These are phyloP conservation scores for Scrobipalpa atriplicella DNA, from an alignment of 2,888 invertebrate species.

Conservation along the genomic window DNA sequence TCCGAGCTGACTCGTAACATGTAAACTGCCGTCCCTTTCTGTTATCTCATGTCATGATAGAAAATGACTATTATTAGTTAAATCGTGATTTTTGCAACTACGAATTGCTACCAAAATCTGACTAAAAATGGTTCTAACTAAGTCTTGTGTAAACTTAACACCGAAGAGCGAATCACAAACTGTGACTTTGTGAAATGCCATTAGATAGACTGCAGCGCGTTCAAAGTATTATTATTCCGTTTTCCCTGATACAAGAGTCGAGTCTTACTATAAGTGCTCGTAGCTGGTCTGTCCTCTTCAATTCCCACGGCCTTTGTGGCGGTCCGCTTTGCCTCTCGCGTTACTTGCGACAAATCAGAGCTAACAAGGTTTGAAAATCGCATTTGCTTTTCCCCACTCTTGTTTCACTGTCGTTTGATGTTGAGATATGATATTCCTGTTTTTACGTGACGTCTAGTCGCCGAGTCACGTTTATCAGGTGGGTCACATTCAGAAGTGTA, in stretches of 20 bases:
- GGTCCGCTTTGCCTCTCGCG: conserved; percentile 32
- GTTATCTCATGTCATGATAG: no score
- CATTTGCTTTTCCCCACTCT: conserved; percentile 19
- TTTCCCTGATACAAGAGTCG: conserved; percentile 7
- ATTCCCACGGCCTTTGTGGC: conserved; percentile 27
- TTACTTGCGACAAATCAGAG: conserved; percentile 27
- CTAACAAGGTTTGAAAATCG: conserved; percentile 28
- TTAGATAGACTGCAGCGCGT: background rate
- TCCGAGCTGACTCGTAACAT: no score
- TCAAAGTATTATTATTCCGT: conserved; percentile 5
- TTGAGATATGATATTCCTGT: conserved; percentile 10
- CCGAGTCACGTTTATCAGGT: no score
- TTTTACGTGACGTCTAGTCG: background rate
- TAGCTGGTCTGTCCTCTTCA: conserved; percentile 18
- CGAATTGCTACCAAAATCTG: no score
- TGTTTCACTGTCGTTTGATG: conserved; percentile 13
- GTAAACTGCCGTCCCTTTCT: no score
- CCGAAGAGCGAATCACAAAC: no score
- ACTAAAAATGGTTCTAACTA: no score
- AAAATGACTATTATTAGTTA: no score
- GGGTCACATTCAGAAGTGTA: no score
- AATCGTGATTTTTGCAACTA: no score
- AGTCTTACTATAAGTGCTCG: conserved; percentile 15
- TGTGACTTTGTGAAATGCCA: background rate
- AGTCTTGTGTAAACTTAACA: no score